These are phyloP conservation scores for Pogonocichla stellata DNA, from an alignment of 2,113 vertebrate species.

Conservation along the genomic window DNA sequence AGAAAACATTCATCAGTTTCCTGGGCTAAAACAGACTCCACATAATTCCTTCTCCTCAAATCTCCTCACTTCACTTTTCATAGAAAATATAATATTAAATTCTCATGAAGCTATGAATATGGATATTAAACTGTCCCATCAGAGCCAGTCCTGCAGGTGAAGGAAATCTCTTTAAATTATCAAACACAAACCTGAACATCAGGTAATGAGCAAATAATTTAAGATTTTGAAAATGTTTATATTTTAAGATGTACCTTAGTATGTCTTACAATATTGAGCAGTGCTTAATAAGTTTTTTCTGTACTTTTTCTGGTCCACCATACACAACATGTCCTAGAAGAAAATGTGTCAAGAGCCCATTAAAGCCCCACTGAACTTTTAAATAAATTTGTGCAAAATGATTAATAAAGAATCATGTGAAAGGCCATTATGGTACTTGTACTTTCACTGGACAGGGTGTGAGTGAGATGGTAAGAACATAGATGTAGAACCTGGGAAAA, in stretches of 20 bases:
- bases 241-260: neutral
- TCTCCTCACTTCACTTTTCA: neutral
- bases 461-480: neutral
- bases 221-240: neutral
- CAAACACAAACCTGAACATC: neutral
- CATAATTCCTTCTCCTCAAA: neutral
- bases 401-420: neutral
- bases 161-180: neutral
- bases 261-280: neutral
- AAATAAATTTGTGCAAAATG: neutral
- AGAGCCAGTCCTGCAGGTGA: neutral
- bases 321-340: neutral
- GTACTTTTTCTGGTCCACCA: neutral
- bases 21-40: neutral
- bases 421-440: neutral
- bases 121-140: neutral
- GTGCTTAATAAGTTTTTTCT: neutral
- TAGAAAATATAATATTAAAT: neutral
- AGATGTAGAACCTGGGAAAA: neutral
- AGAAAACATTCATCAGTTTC: neutral
- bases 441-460: neutral
- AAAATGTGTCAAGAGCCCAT: neutral
- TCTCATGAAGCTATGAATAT: neutral
- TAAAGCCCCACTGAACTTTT: rapidly evolving
- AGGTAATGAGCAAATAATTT: neutral